phyloP scores from a whole-genome alignment of 2,888 invertebrate species.

The Rotaria macrura region DNA sequence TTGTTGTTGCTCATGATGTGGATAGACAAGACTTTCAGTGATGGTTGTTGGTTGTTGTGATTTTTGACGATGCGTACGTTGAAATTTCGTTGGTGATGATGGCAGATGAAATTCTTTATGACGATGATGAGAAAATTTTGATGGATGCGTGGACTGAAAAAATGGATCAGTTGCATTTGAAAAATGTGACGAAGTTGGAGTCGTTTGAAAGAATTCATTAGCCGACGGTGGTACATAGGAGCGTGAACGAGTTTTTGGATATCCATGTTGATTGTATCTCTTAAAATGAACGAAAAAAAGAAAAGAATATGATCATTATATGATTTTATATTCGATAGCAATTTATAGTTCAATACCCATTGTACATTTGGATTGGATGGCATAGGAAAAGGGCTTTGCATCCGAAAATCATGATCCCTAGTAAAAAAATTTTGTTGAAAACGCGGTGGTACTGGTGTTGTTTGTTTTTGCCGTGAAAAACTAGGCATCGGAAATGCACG shows the following conservation, averaged over 20 bases:
- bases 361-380: background rate
- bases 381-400: background rate
- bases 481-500: background rate
- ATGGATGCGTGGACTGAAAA: background rate
- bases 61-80: background rate
- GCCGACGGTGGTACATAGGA: background rate
- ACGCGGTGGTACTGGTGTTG: background rate
- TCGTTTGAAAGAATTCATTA: background rate
- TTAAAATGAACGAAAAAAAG: background rate
- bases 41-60: background rate
- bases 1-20: background rate
- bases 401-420: background rate
- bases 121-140: background rate
- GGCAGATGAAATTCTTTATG: background rate
- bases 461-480: background rate
- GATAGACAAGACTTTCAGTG: background rate
- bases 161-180: background rate
- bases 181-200: background rate
- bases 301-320: no score
- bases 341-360: background rate
- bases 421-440: background rate
- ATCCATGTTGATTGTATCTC: background rate
- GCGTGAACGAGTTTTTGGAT: background rate
- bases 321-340: background rate
- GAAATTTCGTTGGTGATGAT: background rate